Conservation (phyloP, 2,113 vertebrate species). For the Scartelaos histophorus region DNA sequence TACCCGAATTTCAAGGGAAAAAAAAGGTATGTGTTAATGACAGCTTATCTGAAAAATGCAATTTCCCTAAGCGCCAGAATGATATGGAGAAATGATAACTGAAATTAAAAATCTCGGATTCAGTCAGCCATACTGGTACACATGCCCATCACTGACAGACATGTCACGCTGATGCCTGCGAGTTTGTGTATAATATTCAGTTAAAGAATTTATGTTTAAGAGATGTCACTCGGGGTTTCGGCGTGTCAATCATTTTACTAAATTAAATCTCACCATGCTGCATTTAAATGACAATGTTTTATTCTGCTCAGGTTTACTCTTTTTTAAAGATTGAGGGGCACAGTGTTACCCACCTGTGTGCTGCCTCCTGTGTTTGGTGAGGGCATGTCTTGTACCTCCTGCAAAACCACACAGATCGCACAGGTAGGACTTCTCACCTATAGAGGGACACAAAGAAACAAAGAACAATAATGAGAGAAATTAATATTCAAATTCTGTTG, state of each 20-base stretch:
- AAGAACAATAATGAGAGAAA: neutral
- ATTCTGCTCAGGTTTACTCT: neutral
- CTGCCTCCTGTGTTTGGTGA: conserved; percentile 96
- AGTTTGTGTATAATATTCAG: conserved; percentile 37
- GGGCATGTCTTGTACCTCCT: conserved; percentile 94
- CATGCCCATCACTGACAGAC: conserved; percentile 67
- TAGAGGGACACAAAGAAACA: conserved; percentile 78
- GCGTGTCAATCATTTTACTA: conserved; percentile 48
- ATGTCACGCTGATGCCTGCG: conserved; percentile 50
- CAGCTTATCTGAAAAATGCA: conserved; percentile 73
- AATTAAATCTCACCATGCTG: neutral
- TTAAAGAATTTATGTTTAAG: conserved; percentile 15
- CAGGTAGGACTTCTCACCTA: conserved; percentile 98
- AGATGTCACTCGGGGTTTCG: conserved; percentile 17
- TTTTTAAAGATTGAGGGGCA: neutral
- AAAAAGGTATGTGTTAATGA: conserved; percentile 62
- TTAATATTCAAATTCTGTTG: neutral
- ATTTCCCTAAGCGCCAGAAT: conserved; percentile 73
- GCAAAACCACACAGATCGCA: conserved; percentile 99
- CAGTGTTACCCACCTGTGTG: conserved; percentile 87
- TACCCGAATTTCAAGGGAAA: conserved; percentile 49
- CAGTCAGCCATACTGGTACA: conserved; percentile 70
- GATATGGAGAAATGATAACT: conserved; percentile 76
- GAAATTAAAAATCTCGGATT: conserved; percentile 76
- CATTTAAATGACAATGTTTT: neutral